A percentile compares a stretch with the other conserved stretches of the same genome.
Conservation (phyloP, 92 coral and sea anemone genomes). For the Palythoa heliodiscus region DNA sequence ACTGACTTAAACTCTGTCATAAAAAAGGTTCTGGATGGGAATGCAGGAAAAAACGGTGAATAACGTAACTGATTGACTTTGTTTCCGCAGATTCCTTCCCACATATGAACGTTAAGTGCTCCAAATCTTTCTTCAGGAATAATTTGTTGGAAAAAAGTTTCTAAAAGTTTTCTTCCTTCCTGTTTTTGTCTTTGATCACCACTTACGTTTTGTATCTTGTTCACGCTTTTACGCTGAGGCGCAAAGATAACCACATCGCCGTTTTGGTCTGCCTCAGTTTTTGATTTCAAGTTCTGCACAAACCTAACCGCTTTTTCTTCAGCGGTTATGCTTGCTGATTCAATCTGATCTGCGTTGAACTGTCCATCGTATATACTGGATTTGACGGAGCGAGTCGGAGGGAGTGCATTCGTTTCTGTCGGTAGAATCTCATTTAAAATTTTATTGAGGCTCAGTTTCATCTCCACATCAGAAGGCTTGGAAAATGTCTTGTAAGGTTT, state of each 20-base stretch:
- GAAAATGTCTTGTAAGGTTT: background rate
- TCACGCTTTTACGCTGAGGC: slow-evolving; percentile 45
- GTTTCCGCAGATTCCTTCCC: slow-evolving; percentile 85
- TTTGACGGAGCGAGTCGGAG: slow-evolving; percentile 11
- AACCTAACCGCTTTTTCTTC: background rate
- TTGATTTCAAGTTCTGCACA: background rate
- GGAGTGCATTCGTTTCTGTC: background rate
- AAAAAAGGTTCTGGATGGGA: slow-evolving; percentile 63
- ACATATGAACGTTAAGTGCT: slow-evolving; percentile 73
- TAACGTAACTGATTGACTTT: slow-evolving; percentile 79
- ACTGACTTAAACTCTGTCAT: slow-evolving; percentile 61
- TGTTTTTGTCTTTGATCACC: slow-evolving; percentile 35
- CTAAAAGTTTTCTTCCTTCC: slow-evolving; percentile 68
- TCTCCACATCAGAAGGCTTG: background rate
- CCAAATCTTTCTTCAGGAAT: slow-evolving; percentile 74
- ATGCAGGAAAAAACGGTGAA: slow-evolving; percentile 85
- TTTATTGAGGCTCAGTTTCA: background rate
- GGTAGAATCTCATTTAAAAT: slow-evolving; percentile 21
- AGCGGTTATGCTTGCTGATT: background rate
- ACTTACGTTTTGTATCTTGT: slow-evolving; percentile 34
- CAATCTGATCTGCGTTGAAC: slow-evolving; percentile 1
- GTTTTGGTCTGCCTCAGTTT: background rate
- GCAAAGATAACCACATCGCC: slow-evolving; percentile 66
- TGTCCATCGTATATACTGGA: background rate
- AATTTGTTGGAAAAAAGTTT: slow-evolving; percentile 81